Conservation (phyloP, 2,888 invertebrate species). For the Teinopalpus imperialis region DNA sequence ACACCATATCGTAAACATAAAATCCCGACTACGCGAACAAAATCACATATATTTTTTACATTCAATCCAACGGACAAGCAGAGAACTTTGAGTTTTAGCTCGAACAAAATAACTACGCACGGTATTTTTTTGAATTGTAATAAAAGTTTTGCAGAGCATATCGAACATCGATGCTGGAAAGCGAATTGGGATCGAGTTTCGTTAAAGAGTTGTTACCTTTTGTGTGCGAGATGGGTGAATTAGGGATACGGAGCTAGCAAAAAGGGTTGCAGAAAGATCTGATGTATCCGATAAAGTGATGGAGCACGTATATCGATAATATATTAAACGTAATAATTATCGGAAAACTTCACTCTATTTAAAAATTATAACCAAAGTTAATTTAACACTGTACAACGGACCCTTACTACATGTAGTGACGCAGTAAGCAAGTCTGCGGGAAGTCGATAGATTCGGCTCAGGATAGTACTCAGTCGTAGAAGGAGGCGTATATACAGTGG, state of each 20-base stretch:
- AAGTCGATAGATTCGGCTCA: too few relatives aligned
- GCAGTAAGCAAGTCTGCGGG: too few relatives aligned
- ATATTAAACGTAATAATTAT: not conserved
- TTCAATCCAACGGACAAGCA: constrained; percentile 2
- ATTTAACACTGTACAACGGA: too few relatives aligned
- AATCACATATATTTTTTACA: constrained; percentile 1
- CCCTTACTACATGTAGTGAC: too few relatives aligned
- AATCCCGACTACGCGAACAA: not conserved
- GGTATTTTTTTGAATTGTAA: constrained; percentile 19
- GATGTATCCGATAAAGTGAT: constrained; percentile 22
- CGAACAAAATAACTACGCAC: constrained; percentile 13
- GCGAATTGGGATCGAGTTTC: constrained; percentile 26
- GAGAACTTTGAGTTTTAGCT: constrained; percentile 22
- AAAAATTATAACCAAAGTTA: too few relatives aligned
- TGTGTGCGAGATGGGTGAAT: constrained; percentile 43
- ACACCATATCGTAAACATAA: not conserved
- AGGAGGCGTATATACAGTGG: too few relatives aligned
- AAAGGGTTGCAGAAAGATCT: constrained; percentile 50
- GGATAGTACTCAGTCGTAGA: too few relatives aligned
- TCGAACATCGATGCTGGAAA: constrained; percentile 14
- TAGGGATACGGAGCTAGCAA: constrained; percentile 52
- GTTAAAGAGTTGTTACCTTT: constrained; percentile 44
- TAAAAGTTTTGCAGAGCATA: constrained; percentile 18
- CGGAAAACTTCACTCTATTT: too few relatives aligned
- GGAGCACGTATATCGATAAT: not conserved